Evolutionary conservation across 2,113 vertebrate genomes (phyloP).

Genomic region (Mellivora capensis): DNA sequence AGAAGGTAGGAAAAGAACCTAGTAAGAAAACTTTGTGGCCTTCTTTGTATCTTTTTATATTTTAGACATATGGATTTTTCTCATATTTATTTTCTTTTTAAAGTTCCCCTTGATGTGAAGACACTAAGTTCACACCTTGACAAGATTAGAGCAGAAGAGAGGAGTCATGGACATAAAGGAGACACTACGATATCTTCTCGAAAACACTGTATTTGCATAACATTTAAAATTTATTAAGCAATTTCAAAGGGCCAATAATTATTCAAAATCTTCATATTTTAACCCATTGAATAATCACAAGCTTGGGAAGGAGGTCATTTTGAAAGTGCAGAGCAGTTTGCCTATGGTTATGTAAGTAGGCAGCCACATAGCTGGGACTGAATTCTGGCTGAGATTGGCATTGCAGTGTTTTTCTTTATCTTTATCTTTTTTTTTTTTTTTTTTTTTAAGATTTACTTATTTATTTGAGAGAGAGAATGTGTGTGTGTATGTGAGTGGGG

Average conservation of each 20-base stretch:
- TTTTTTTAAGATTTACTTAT: background rate
- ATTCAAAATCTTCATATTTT: background rate
- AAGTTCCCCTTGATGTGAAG: background rate
- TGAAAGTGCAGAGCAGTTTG: background rate
- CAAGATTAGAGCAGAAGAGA: background rate
- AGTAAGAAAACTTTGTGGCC: accelerated
- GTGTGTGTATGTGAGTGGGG: background rate
- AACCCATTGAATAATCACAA: background rate
- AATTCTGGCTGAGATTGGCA: background rate
- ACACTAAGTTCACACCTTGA: accelerated
- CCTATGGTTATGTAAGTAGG: no score
- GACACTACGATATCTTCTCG: background rate
- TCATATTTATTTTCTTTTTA: background rate
- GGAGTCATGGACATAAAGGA: background rate
- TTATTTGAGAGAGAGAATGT: background rate
- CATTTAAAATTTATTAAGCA: background rate
- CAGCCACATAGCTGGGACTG: no score
- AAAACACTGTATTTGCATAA: background rate
- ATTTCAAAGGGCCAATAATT: background rate
- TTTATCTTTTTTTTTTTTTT: no score
- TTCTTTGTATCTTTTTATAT: background rate
- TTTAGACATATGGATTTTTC: background rate
- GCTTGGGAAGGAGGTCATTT: background rate
- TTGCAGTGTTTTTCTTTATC: background rate
- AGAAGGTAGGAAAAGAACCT: background rate